Evolutionary conservation across 2,113 vertebrate genomes (phyloP).

Genomic region (Pandion haliaetus): DNA sequence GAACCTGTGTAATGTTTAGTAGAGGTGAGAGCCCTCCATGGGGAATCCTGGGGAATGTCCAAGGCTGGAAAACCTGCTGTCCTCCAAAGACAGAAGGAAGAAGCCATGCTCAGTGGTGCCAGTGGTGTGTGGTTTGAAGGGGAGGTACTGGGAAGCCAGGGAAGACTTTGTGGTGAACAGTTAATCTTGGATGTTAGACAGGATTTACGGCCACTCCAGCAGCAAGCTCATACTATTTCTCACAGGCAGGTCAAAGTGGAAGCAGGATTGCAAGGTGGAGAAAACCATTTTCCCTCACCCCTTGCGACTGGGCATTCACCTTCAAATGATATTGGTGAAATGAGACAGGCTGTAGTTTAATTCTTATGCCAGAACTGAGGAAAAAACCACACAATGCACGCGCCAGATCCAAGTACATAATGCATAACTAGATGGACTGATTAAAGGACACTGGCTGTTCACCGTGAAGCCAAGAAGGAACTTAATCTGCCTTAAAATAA

Average conservation of each 20-base stretch:
- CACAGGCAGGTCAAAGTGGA: neutral
- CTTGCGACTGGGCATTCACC: neutral
- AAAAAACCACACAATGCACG: rapidly evolving
- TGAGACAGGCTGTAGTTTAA: neutral
- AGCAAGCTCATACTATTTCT: rapidly evolving
- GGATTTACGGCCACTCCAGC: neutral
- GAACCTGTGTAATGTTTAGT: neutral
- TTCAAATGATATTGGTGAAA: neutral
- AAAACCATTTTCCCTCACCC: neutral
- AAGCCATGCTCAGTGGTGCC: neutral
- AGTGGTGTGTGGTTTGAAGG: rapidly evolving
- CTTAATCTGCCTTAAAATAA: neutral
- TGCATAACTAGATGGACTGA: neutral
- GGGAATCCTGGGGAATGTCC: neutral
- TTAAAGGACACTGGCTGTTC: neutral
- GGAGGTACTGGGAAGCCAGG: neutral
- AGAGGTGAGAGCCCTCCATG: rapidly evolving
- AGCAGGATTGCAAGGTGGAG: neutral
- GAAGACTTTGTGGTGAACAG: neutral
- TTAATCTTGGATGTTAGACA: rapidly evolving
- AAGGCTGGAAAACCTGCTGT: neutral
- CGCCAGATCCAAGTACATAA: neutral
- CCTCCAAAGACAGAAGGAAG: neutral
- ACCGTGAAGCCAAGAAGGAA: rapidly evolving
- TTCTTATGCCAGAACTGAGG: neutral